Percentiles rank a stretch among this genome's conserved stretches.
These are phyloP conservation scores for Gymnocheta viridis DNA, from an alignment of 2,888 invertebrate genomes.

Conservation along the genomic window DNA sequence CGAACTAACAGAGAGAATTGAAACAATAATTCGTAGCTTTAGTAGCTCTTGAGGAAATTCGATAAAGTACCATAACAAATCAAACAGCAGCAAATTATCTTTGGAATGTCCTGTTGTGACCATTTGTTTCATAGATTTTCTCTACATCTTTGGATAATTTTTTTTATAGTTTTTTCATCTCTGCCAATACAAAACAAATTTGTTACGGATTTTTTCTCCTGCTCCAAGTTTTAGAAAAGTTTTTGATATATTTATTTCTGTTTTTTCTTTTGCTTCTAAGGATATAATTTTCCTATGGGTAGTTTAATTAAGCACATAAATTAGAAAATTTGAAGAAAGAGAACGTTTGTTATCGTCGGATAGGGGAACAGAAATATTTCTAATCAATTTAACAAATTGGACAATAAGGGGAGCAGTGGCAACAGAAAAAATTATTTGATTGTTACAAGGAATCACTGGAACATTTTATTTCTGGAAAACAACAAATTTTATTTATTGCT, in stretches of 20 bases:
- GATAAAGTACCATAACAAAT: constrained; percentile 65
- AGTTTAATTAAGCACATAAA: constrained; percentile 68
- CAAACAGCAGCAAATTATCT: constrained; percentile 65
- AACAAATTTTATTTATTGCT: constrained; percentile 1
- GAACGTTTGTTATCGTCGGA: constrained; percentile 14
- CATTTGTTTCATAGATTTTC: constrained; percentile 60
- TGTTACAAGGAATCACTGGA: not conserved
- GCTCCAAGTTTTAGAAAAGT: constrained; percentile 41
- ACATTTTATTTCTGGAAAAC: constrained; percentile 23
- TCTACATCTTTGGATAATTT: constrained; percentile 28
- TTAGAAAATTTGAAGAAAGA: constrained; percentile 51
- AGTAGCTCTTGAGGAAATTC: constrained; percentile 58
- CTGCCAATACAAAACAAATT: constrained; percentile 59
- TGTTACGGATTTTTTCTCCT: constrained; percentile 36
- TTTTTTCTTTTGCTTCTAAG: constrained; percentile 26
- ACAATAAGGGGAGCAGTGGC: not conserved
- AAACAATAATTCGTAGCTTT: constrained; percentile 59
- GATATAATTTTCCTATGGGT: constrained; percentile 64
- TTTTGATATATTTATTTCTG: constrained; percentile 32
- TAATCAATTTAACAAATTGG: constrained; percentile 54
- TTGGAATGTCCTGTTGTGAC: constrained; percentile 66
- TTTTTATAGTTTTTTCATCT: constrained; percentile 25
- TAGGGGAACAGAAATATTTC: constrained; percentile 21
- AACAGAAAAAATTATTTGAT: not conserved
- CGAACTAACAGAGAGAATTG: constrained; percentile 16